Conservation (phyloP, 2,797 vertebrate genomes). For the Gastrophryne carolinensis region DNA sequence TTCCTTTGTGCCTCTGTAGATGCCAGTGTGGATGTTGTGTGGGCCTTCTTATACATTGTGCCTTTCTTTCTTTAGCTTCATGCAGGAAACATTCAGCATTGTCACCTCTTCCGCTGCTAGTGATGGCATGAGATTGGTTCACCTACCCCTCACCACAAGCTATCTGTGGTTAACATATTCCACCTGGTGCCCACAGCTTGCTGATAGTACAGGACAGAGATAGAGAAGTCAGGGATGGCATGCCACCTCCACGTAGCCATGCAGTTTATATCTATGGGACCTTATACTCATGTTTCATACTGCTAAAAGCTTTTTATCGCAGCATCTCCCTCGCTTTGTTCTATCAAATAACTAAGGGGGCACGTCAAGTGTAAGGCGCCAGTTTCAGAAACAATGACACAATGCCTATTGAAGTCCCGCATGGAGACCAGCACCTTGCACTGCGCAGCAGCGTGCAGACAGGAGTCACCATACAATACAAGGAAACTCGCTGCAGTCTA, state of each 20-base stretch:
- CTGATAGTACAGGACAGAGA: no score
- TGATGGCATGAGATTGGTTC: no score
- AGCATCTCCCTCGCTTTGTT: neutral
- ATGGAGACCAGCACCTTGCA: neutral
- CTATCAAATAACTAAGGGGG: neutral
- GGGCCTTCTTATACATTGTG: no score
- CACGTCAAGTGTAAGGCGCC: neutral
- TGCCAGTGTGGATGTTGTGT: conserved; percentile 7
- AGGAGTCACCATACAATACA: neutral
- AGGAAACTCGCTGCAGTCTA: neutral
- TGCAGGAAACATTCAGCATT: conserved; percentile 20
- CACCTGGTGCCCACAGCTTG: no score
- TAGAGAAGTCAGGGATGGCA: no score
- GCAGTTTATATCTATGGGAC: no score
- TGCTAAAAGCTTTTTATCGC: neutral
- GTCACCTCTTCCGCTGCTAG: conserved; percentile 8
- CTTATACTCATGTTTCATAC: no score
- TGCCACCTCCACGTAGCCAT: no score
- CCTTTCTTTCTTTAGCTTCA: no score
- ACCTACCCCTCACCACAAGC: no score
- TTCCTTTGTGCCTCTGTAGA: conserved; percentile 25
- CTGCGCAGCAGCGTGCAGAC: no score
- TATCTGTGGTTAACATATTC: no score
- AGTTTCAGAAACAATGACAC: neutral
- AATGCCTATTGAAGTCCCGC: conserved; percentile 11